These are phyloP conservation scores for Euphonia xanthogaster DNA, from an alignment of 2,797 vertebrate species.

Conservation along the genomic window DNA sequence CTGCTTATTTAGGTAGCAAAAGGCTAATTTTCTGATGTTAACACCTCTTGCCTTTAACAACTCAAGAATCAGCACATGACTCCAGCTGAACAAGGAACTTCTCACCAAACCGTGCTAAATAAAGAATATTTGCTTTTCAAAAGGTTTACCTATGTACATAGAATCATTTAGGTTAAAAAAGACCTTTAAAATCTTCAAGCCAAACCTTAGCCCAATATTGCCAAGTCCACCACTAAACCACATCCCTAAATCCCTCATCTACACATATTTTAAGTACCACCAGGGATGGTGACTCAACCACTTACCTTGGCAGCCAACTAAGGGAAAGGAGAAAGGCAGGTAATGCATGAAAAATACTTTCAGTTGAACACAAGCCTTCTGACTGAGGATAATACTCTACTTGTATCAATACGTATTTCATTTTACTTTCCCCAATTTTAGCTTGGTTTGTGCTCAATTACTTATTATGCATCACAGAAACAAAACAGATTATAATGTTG, in stretches of 20 bases:
- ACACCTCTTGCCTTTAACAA: background rate
- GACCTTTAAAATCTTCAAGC: background rate
- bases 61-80: background rate
- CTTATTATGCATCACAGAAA: background rate
- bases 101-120: background rate
- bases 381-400: background rate
- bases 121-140: constrained; percentile 5
- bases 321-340: background rate
- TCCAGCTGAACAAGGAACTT: background rate
- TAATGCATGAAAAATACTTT: background rate
- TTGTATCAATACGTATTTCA: background rate
- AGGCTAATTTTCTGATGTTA: background rate
- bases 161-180: background rate
- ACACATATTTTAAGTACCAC: background rate
- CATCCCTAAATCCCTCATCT: background rate
- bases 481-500: background rate
- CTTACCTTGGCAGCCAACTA: background rate
- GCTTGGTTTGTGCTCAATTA: constrained; percentile 1
- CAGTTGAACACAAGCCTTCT: background rate
- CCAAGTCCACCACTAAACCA: background rate
- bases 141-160: background rate
- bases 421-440: constrained; percentile 10
- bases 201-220: background rate
- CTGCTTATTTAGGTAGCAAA: background rate
- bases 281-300: background rate